A percentile compares a stretch with the other conserved stretches of the same genome.
Conservation (phyloP, 1,140 invertebrate genomes). For the Medauroidea extradentata region DNA sequence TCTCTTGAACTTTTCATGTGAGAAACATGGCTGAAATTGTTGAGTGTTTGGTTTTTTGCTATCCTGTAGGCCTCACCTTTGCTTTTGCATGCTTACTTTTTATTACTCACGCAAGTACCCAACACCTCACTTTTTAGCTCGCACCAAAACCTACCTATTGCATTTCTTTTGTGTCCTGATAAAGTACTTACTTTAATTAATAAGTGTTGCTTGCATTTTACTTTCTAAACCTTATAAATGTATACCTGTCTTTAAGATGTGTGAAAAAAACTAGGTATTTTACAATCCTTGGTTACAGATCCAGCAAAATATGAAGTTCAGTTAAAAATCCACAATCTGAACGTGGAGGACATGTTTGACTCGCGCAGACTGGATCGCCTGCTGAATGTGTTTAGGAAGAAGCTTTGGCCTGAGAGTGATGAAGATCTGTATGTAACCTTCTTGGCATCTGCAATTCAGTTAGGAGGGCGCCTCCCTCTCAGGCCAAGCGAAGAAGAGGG, state of each 20-base stretch:
- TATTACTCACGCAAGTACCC: background rate
- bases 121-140: background rate
- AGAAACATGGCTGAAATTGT: no score
- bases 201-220: background rate
- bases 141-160: background rate
- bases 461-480: constrained; percentile 75
- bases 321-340: constrained; percentile 84
- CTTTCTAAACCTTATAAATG: no score
- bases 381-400: constrained; percentile 64
- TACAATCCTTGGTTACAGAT: constrained; percentile 46
- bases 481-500: constrained; percentile 81
- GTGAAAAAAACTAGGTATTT: background rate
- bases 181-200: background rate
- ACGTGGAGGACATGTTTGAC: constrained; percentile 77
- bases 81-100: no score
- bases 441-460: constrained; percentile 73
- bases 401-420: constrained; percentile 50
- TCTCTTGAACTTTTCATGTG: no score
- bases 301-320: constrained; percentile 71
- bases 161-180: background rate
- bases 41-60: no score
- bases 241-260: background rate
- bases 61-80: no score
- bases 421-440: constrained; percentile 75
- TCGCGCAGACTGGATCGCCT: constrained; percentile 59